Base-by-base conservation (phyloP, 1,140 invertebrate species). In the Hydropsyche tenuis region DNA sequence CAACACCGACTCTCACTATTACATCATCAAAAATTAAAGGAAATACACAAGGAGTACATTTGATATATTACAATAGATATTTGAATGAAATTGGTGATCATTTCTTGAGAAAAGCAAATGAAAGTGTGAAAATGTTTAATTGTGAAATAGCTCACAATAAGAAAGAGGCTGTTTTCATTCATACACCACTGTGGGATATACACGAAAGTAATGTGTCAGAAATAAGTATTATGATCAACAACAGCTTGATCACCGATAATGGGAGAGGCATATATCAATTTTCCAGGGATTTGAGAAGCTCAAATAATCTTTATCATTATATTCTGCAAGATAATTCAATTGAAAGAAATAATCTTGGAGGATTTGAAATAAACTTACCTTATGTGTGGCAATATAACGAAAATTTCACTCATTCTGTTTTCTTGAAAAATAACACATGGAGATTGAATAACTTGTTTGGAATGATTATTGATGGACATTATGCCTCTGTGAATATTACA, bases 301-400 rank as follows among this genome's bases (percentile, higher is more conserved):
- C 95, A 0, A 97, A 97, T 79, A 98, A 98, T 86, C 84, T 98
- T 0, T 98, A 95, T 83, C 95, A 98, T 80, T 98, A 97, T 89
- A 88, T 94, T 23, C 81, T 98, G 30, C 91, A 94, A 84, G 94
- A 96, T 78, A 94, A 93, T 76, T 93, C 93, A 0, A 89, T 97
- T 43, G 93, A 95, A 79, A 87, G 93, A 76, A 98, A 98, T 81
- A 84, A 84, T 68, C 87, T 87, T 30, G 93, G 94, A 22, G 96
- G 96, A 16, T 91, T 98, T 73, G 90, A 95, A 79, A 85, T 98
- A 1, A 87, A 88, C 0, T 81, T 98, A 12, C 96, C 96, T 0
- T 97, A 97, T 80, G 94, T 97, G 9, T 97, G 95, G 94, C 91
- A 97, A 78, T 96, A 97, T 78, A 93, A 96, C 80, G 94, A 96